These are phyloP conservation scores for Peromyscus attwateri DNA, from an alignment of 2,797 vertebrate species.

Conservation along the genomic window DNA sequence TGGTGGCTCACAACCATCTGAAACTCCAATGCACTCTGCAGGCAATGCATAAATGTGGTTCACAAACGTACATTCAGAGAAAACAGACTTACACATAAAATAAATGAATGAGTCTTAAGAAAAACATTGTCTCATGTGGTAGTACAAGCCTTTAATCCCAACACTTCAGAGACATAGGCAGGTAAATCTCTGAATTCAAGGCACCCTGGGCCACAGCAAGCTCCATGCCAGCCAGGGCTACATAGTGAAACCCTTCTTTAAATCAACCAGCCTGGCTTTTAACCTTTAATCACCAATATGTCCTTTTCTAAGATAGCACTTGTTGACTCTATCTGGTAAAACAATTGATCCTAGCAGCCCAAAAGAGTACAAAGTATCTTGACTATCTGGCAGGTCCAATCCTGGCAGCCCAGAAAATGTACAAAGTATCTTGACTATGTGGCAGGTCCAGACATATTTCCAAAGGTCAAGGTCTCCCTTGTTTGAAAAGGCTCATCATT, in stretches of 20 bases:
- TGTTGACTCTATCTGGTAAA: background rate
- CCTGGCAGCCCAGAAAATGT: background rate
- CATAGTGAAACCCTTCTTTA: background rate
- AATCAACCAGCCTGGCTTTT: background rate
- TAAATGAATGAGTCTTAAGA: background rate
- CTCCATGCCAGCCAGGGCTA: background rate
- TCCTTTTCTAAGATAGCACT: background rate
- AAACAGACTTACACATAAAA: background rate
- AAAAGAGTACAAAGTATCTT: slow-evolving; percentile 6
- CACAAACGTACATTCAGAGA: background rate
- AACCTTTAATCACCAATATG: background rate
- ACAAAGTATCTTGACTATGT: slow-evolving; percentile 22
- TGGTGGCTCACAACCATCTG: background rate
- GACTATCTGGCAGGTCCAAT: background rate
- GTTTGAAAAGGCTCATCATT: slow-evolving; percentile 43
- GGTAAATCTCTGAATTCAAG: background rate
- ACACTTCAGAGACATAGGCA: background rate
- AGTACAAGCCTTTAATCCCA: background rate
- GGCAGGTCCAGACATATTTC: background rate
- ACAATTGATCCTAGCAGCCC: background rate
- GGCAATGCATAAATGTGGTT: background rate
- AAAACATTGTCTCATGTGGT: background rate
- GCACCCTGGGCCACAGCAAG: background rate
- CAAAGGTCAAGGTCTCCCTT: slow-evolving; percentile 13
- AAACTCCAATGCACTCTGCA: background rate